Evolutionary conservation across 2,888 invertebrate genomes (phyloP).

Genomic region (Heliconius ethilla): DNA sequence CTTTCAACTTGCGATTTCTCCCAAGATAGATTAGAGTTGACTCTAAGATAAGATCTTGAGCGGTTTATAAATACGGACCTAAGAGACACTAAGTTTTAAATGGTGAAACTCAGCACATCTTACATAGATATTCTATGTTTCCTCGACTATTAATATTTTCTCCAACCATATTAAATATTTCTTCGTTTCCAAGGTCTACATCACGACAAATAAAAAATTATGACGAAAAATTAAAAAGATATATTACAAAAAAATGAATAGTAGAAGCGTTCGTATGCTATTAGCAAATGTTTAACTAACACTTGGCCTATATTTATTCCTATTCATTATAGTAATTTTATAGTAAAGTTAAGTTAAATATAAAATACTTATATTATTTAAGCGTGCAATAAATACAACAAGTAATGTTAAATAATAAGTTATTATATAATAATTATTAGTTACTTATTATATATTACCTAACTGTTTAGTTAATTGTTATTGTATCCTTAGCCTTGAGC

Average conservation of each 20-base stretch:
- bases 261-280: neutral
- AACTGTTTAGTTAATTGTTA: neutral
- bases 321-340: neutral
- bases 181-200: too few species aligned
- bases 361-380: neutral
- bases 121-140: too few species aligned
- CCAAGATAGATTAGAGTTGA: too few species aligned
- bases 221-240: too few species aligned
- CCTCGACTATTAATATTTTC: too few species aligned
- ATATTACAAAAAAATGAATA: neutral
- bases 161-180: too few species aligned
- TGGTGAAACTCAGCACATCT: too few species aligned
- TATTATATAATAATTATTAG: neutral
- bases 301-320: constrained; percentile 1
- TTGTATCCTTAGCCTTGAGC: neutral
- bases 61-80: too few species aligned
- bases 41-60: too few species aligned
- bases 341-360: neutral
- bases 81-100: too few species aligned
- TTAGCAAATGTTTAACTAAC: neutral
- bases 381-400: neutral
- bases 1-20: neutral
- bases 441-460: neutral
- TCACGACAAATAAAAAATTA: too few species aligned
- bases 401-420: neutral